Evolutionary conservation across 2,797 vertebrate genomes (phyloP).

Genomic region (Syndactyla subalaris): DNA sequence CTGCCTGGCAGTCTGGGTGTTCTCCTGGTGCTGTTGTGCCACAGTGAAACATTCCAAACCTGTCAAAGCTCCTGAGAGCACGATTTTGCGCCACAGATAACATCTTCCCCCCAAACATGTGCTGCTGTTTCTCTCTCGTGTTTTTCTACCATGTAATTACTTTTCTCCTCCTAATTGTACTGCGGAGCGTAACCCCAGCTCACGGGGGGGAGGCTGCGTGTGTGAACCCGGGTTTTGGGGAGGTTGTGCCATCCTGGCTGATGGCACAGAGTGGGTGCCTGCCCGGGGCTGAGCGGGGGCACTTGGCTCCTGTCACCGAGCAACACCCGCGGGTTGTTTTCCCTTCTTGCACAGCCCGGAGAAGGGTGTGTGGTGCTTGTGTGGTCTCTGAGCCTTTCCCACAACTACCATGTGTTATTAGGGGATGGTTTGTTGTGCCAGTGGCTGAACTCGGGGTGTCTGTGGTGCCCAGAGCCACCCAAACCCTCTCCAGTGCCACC

Average conservation of each 20-base stretch:
- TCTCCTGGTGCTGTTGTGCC: background rate
- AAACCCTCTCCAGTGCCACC: background rate
- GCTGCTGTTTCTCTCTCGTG: background rate
- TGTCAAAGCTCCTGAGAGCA: background rate
- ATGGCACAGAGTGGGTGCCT: fast-evolving
- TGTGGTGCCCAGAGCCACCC: background rate
- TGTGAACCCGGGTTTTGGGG: fast-evolving
- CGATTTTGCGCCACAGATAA: background rate
- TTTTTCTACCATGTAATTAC: background rate
- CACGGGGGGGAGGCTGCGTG: background rate
- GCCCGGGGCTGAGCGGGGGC: background rate
- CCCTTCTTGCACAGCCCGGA: background rate
- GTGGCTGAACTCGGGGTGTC: fast-evolving
- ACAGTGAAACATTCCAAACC: background rate
- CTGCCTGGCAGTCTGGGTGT: background rate
- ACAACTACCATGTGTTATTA: fast-evolving
- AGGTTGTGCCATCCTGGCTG: background rate
- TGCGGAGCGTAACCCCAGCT: background rate
- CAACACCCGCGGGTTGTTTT: background rate
- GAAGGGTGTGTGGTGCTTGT: background rate
- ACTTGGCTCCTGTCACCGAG: background rate
- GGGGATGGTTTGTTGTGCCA: background rate
- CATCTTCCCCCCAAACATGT: background rate
- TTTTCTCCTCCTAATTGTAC: background rate
- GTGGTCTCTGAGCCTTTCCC: background rate